A percentile compares a stretch with the other conserved stretches of the same genome.
phyloP scores from a whole-genome alignment of 2,113 vertebrate species.

The Dermatemys mawii region DNA sequence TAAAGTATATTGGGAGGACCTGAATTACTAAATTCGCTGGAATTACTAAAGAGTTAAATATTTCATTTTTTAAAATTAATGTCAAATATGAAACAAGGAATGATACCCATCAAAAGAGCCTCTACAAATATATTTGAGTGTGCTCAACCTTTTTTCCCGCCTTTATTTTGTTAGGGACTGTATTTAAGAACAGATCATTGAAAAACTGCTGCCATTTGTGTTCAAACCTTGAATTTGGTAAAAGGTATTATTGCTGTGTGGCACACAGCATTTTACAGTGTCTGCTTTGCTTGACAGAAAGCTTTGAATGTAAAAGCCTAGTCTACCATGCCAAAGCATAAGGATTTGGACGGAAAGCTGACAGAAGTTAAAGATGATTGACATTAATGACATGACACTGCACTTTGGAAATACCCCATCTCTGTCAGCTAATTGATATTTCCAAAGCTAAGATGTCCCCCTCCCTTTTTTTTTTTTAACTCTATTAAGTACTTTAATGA shows the following conservation, averaged over 20 bases:
- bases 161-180: background rate
- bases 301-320: slow-evolving; percentile 5
- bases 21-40: slow-evolving; percentile 9
- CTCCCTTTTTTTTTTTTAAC: background rate
- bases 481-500: slow-evolving; percentile 21
- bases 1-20: slow-evolving; percentile 67
- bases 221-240: background rate
- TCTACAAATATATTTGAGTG: background rate
- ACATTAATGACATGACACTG: slow-evolving; percentile 12
- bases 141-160: background rate
- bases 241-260: background rate
- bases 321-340: slow-evolving; percentile 5
- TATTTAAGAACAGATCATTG: background rate
- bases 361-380: slow-evolving; percentile 60
- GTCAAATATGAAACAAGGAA: background rate
- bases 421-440: background rate
- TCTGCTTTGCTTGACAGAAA: slow-evolving; percentile 42
- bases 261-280: background rate
- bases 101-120: background rate
- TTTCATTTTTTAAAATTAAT: background rate
- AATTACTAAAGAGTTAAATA: background rate
- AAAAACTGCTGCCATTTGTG: background rate
- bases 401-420: slow-evolving; percentile 32
- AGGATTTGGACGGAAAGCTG: slow-evolving; percentile 47
- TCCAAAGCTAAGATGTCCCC: rapidly evolving